Percentiles rank a stretch among this genome's conserved stretches.
These are phyloP conservation scores for Gallinago paraguaiae DNA, from an alignment of 2,113 vertebrate genomes.

Conservation along the genomic window DNA sequence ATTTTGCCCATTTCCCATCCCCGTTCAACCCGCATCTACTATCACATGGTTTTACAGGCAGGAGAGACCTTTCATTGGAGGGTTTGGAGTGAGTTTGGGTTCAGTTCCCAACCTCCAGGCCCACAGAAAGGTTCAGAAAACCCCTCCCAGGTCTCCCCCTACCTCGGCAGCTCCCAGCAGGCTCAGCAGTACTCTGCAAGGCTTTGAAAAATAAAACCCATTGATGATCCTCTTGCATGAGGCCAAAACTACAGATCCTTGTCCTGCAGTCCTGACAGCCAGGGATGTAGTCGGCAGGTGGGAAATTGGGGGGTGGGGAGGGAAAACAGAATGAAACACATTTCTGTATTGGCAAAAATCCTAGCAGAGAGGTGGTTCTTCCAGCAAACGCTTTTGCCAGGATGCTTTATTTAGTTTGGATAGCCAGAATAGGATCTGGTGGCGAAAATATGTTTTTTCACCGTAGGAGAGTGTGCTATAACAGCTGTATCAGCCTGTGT, in stretches of 20 bases:
- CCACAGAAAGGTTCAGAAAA: neutral
- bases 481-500: constrained; percentile 15
- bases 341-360: constrained; percentile 28
- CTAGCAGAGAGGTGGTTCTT: constrained; percentile 18
- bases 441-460: constrained; percentile 26
- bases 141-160: neutral
- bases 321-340: constrained; percentile 23
- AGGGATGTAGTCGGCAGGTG: neutral
- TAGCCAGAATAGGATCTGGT: constrained; percentile 17
- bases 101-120: neutral
- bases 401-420: constrained; percentile 46
- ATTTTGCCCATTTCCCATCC: neutral
- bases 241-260: neutral
- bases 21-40: neutral
- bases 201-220: neutral
- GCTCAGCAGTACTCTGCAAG: neutral
- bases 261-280: neutral
- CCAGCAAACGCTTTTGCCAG: constrained; percentile 22
- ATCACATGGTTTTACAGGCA: neutral
- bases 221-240: neutral
- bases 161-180: neutral
- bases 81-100: neutral
- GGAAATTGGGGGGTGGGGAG: neutral
- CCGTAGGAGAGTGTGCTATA: neutral
- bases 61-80: neutral